A percentile compares a stretch with the other conserved stretches of the same genome.
These are phyloP conservation scores for Gouania willdenowi DNA, from an alignment of 2,797 vertebrate genomes.

Conservation along the genomic window DNA sequence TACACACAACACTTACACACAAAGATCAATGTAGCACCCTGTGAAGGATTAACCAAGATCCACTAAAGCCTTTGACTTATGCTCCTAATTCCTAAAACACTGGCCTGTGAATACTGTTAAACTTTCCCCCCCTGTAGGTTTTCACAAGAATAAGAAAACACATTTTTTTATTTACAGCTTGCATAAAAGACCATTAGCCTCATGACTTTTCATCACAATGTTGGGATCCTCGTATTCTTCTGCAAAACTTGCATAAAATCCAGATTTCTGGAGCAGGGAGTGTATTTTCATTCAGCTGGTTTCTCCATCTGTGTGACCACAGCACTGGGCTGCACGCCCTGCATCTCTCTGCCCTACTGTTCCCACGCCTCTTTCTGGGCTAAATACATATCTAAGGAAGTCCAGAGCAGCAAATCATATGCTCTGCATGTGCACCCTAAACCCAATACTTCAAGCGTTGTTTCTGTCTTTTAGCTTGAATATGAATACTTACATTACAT, in stretches of 20 bases:
- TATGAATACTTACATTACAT: too few relatives aligned
- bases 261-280: slow-evolving; percentile 61
- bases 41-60: slow-evolving; percentile 40
- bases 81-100: slow-evolving; percentile 17
- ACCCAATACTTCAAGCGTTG: slow-evolving; percentile 35
- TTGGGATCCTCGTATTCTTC: slow-evolving; percentile 38
- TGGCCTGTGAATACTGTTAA: slow-evolving; percentile 9
- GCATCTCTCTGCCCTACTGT: slow-evolving; percentile 50
- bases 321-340: slow-evolving; percentile 55
- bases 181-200: too few relatives aligned
- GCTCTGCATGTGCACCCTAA: slow-evolving; percentile 30
- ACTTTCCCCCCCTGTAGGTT: too few relatives aligned
- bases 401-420: slow-evolving; percentile 61
- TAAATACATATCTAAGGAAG: slow-evolving; percentile 71
- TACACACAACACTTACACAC: slow-evolving; percentile 10
- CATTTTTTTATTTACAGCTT: too few relatives aligned
- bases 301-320: slow-evolving; percentile 74
- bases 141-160: slow-evolving; percentile 13
- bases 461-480: slow-evolving; percentile 21
- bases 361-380: slow-evolving; percentile 69
- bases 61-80: slow-evolving; percentile 19
- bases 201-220: too few relatives aligned
- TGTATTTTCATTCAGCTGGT: slow-evolving; percentile 71
- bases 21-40: slow-evolving; percentile 19
- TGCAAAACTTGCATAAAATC: slow-evolving; percentile 45